These are phyloP conservation scores for Acleris holmiana DNA, from an alignment of 2,888 invertebrate species.

Conservation along the genomic window DNA sequence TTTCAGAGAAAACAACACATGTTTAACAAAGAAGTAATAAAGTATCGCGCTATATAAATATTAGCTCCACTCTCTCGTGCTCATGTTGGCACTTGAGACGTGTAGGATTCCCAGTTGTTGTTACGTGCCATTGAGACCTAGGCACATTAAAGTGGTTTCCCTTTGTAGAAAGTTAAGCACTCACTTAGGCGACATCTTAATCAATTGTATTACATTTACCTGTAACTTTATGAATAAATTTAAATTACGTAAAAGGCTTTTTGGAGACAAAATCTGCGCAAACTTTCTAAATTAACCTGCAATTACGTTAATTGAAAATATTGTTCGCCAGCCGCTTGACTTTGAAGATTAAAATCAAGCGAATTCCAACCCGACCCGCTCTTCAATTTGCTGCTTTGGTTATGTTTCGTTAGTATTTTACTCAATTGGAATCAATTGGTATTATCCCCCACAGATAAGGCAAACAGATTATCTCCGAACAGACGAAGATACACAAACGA, in stretches of 20 bases:
- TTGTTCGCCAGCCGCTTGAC: conserved; percentile 4
- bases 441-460: conserved; percentile 29
- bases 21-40: conserved; percentile 36
- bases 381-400: conserved; percentile 19
- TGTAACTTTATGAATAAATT: conserved; percentile 21
- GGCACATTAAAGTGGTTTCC: conserved; percentile 9
- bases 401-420: conserved; percentile 13
- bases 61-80: conserved; percentile 30
- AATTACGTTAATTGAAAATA: conserved; percentile 25
- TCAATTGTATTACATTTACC: conserved; percentile 5
- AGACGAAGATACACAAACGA: conserved; percentile 39
- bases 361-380: conserved; percentile 25
- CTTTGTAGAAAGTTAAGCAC: conserved; percentile 6
- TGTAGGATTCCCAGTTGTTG: conserved; percentile 14
- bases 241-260: conserved; percentile 14
- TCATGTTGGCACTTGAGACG: conserved; percentile 28
- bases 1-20: conserved; percentile 36
- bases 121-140: conserved; percentile 15
- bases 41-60: conserved; percentile 30
- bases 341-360: conserved; percentile 24
- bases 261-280: conserved; percentile 9
- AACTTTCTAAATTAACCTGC: conserved; percentile 28
- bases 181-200: neutral
- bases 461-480: conserved; percentile 36
- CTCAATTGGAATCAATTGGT: conserved; percentile 32